Evolutionary conservation across 2,888 invertebrate species (phyloP).

Genomic region (Sphecodes monilicornis): DNA sequence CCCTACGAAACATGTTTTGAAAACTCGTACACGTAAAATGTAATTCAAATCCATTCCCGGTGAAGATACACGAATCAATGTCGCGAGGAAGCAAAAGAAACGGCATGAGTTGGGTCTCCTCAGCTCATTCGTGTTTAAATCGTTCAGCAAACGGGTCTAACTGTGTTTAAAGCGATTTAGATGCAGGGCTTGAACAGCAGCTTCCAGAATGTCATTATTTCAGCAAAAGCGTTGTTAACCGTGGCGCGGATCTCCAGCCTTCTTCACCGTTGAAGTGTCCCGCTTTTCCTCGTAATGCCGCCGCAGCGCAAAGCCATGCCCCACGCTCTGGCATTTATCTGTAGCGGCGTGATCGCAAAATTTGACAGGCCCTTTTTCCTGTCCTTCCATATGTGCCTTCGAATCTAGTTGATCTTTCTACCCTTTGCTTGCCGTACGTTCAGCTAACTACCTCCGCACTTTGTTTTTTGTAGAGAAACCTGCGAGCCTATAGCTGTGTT

Average conservation of each 20-base stretch:
- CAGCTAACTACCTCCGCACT: background rate
- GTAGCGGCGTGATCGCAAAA: conserved; percentile 37
- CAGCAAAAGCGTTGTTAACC: conserved; percentile 43
- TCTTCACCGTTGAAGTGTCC: conserved; percentile 29
- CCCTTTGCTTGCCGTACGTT: too few relatives aligned
- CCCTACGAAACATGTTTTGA: background rate
- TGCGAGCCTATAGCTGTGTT: background rate
- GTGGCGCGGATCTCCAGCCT: conserved; percentile 30
- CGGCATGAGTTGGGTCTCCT: conserved; percentile 6
- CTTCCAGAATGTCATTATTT: conserved; percentile 52
- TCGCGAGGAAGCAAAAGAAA: conserved; percentile 5
- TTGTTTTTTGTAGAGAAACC: background rate
- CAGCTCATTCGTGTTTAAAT: background rate
- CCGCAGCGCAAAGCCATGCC: background rate
- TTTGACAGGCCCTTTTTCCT: conserved; percentile 35
- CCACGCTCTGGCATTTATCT: conserved; percentile 13
- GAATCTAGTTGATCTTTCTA: background rate
- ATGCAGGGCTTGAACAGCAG: conserved; percentile 3
- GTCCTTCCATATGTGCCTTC: background rate
- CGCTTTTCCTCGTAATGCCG: conserved; percentile 30
- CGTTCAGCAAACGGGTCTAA: background rate
- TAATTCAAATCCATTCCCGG: background rate
- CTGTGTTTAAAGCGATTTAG: conserved; percentile 39
- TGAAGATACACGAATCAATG: background rate
- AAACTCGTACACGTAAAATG: background rate